Evolutionary conservation across 2,113 vertebrate species (phyloP).

Genomic region (Oreochromis spilurus): DNA sequence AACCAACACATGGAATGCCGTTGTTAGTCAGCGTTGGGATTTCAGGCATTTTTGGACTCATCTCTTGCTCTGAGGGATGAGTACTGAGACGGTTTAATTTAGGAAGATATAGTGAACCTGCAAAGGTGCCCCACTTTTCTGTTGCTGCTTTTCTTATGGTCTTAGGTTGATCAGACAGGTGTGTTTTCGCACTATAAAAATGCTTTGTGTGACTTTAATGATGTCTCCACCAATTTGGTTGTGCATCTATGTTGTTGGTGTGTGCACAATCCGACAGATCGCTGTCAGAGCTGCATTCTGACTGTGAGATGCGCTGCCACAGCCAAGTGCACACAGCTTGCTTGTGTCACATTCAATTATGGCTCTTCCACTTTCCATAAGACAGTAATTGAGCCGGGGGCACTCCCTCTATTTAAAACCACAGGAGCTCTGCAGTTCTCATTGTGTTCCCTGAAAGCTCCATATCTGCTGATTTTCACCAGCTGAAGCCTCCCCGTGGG

Average conservation of each 20-base stretch:
- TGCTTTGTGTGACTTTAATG: constrained; percentile 21
- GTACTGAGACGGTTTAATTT: not conserved
- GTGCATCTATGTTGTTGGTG: constrained; percentile 12
- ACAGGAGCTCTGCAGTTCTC: constrained; percentile 47
- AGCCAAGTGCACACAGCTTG: constrained; percentile 63
- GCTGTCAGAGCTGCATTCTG: constrained; percentile 44
- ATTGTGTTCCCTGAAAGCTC: constrained; percentile 46
- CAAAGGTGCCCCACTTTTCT: not conserved
- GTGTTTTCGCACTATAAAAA: not conserved
- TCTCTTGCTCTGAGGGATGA: not conserved
- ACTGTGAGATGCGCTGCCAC: constrained; percentile 39
- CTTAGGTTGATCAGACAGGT: constrained; percentile 14
- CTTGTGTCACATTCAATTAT: constrained; percentile 66
- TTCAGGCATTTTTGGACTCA: not conserved
- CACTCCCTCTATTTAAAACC: constrained; percentile 66
- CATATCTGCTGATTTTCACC: constrained; percentile 45
- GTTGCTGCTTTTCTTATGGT: not conserved
- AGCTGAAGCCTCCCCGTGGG: constrained; percentile 44
- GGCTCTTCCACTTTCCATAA: constrained; percentile 35
- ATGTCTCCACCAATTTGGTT: constrained; percentile 21
- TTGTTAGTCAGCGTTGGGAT: not conserved
- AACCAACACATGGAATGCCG: not conserved
- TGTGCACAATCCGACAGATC: constrained; percentile 29
- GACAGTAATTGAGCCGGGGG: constrained; percentile 65
- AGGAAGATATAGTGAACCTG: not conserved